These are phyloP conservation scores for Cheumatopsyche charites DNA, from an alignment of 1,140 invertebrate species.

Conservation along the genomic window DNA sequence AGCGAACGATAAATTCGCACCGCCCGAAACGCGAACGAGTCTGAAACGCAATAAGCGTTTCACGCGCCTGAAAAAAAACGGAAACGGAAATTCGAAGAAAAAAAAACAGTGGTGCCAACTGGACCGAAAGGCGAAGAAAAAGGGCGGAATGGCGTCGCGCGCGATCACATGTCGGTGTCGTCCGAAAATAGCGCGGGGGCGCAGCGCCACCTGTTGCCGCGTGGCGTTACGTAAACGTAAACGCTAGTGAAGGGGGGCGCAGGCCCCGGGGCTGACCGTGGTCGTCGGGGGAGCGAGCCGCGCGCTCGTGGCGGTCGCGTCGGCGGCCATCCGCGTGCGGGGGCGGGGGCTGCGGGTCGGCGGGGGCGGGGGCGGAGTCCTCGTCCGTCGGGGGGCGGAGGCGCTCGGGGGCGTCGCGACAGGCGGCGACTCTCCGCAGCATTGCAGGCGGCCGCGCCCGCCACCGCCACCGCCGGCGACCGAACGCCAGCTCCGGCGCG, in stretches of 20 bases:
- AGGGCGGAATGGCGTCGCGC: neutral
- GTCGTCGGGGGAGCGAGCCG: neutral
- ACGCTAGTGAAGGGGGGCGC: neutral
- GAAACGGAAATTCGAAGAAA: too few species aligned
- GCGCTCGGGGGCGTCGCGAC: neutral
- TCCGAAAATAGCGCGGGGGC: neutral
- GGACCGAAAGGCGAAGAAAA: neutral
- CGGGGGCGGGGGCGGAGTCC: neutral
- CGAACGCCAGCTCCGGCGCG: neutral
- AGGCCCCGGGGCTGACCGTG: neutral
- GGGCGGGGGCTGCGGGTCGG: neutral
- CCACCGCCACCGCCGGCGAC: neutral
- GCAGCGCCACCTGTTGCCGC: constrained; percentile 7
- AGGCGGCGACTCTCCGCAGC: constrained; percentile 14
- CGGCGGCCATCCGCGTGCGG: neutral
- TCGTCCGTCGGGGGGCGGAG: neutral
- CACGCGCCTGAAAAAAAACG: too few species aligned
- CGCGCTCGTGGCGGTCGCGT: neutral
- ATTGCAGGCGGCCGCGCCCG: constrained; percentile 27
- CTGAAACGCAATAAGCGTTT: too few species aligned
- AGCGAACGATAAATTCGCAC: too few species aligned
- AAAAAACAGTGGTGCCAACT: too few species aligned
- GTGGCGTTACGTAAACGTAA: neutral
- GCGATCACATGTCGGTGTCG: neutral
- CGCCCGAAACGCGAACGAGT: too few species aligned